These are phyloP conservation scores for Malurus splendens DNA, from an alignment of 2,797 vertebrate species.

Conservation along the genomic window DNA sequence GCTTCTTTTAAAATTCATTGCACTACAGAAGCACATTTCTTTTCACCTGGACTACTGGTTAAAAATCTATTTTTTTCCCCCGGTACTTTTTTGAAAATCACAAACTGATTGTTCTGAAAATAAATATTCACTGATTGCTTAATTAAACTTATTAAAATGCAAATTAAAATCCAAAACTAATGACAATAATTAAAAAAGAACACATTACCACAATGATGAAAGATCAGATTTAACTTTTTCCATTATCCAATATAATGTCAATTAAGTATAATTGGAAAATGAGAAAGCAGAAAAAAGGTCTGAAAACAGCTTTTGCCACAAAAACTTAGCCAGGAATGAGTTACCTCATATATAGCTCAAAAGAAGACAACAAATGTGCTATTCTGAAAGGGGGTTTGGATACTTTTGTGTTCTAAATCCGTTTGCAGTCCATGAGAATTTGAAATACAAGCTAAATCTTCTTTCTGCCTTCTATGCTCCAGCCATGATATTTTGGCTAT, in stretches of 20 bases:
- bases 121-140: constrained; percentile 11
- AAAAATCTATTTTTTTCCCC: neutral
- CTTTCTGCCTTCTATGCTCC: neutral
- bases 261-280: constrained; percentile 27
- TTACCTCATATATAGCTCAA: neutral
- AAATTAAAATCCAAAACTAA: constrained; percentile 17
- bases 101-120: neutral
- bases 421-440: neutral
- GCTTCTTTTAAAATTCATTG: neutral
- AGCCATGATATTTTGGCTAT: neutral
- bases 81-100: neutral
- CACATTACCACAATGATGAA: neutral
- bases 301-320: neutral
- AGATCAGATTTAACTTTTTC: constrained; percentile 18
- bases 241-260: neutral
- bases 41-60: neutral
- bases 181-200: neutral
- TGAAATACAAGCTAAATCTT: neutral
- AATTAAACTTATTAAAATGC: constrained; percentile 42
- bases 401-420: neutral
- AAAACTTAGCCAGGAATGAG: neutral
- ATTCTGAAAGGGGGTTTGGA: neutral
- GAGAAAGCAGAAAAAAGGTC: neutral
- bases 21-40: neutral
- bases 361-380: neutral